Evolutionary conservation across 2,113 vertebrate genomes (phyloP).

Genomic region (Mesitornis unicolor): DNA sequence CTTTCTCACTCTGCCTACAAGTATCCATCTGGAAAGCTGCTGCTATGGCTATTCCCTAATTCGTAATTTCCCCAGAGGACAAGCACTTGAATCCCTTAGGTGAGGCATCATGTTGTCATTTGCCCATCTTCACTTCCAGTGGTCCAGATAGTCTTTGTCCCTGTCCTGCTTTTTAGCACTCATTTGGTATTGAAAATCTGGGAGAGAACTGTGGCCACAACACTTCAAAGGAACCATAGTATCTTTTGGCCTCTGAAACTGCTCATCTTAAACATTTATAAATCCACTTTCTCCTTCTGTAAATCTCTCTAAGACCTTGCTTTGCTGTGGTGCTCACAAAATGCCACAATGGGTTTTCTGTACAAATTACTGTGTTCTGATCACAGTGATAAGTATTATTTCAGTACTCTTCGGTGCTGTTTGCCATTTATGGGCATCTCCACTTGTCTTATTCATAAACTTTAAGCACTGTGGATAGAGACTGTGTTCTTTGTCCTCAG

Average conservation of each 20-base stretch:
- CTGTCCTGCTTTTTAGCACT: not conserved
- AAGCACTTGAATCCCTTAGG: not conserved
- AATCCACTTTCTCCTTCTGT: not conserved
- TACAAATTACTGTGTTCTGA: not conserved
- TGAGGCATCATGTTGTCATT: not conserved
- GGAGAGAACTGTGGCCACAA: not conserved
- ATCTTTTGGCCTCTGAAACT: not conserved
- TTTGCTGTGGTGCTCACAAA: not conserved
- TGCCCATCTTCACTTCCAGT: not conserved
- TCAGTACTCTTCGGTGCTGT: not conserved
- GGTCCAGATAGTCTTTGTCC: not conserved
- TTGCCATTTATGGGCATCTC: not conserved
- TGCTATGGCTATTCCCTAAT: not conserved
- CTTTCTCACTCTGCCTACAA: not conserved
- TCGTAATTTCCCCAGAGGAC: not conserved
- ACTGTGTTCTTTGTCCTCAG: not conserved
- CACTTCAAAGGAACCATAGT: not conserved
- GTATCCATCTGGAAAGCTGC: not conserved
- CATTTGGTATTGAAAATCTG: not conserved
- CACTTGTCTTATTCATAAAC: accelerated
- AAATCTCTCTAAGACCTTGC: not conserved
- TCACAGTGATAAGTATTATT: not conserved
- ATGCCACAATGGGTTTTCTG: not conserved
- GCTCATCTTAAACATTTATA: not conserved
- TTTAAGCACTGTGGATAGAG: not conserved